Evolutionary conservation across 1,140 invertebrate genomes (phyloP), one percentile per base, ranked within the genome.

Genomic region (Drosophila miranda): DNA sequence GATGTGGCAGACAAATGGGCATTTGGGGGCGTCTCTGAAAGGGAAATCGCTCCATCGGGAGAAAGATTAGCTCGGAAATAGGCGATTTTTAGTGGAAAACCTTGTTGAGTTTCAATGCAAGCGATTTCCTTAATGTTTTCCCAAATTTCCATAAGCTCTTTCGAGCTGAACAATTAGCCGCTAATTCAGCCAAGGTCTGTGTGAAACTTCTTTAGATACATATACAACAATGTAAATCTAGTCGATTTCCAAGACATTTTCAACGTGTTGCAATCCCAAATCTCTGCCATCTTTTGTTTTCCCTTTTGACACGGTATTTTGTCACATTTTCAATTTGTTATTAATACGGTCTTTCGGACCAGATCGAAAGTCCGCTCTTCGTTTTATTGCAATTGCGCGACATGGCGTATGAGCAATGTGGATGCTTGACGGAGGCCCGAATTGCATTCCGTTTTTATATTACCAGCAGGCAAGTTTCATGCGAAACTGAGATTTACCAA

Each of bases 401-500:
- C 26, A 30, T 30, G 58, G 28, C 48, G 4, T 53, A 34, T 46
- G 44, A 16, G 45, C 30, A 30, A 30, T 30, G 8, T 6, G 45
- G 45, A 79, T 78, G 58, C 54, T 34, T 42, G 54, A 60, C 52
- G 68, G 62, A 73, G 59, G 52, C 54, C 55, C 9, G 49, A 63
- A 41, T 49, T 49, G 55, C 62, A 49, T 57, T 63, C 30, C 50
- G 19, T 7, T 57, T 81, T 86, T 86, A 84, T 74, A 66, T 86
- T 86, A 84, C 70, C 34, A 38, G 4, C 49, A 30, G 46, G 21
- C 80, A 86, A 80, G 72, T 84, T 81, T 84, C 80, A 84, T 64
- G 76, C 72, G 14, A 86, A 69, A 68, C 59, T 62, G 26, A 53
- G 70, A 77, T 59, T 62, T 75, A 68, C 54, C 50, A 66, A 58